Base-by-base conservation (phyloP, 1,140 invertebrate genomes). In the Drepana arcuata region DNA sequence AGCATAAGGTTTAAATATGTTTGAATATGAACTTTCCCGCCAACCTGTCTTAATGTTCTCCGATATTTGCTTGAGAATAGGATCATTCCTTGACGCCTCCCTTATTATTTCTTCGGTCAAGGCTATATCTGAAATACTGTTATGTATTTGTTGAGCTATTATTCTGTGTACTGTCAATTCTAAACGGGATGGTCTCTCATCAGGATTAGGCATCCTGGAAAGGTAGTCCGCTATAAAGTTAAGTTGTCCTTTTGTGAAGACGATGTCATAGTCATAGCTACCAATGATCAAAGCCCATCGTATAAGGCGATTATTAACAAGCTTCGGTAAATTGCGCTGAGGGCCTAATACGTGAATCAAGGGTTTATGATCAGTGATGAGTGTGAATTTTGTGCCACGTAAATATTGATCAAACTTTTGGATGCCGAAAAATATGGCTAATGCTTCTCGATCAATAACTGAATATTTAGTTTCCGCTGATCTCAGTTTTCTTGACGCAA, bases 401-500 rank as follows among this genome's bases (percentile, higher is more conserved):
- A 30, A 5, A 35, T 30, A 42, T n/a, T 37, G 29, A 14, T 44
- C 24, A 16, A 38, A 35, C 10, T 29, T 28, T 12, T 15, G 18
- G 1, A 34, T 10, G 3, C 37, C 33, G 14, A 13, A 36, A 2
- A 43, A 7, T 10, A 46, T 46, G 1, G 43, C 35, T 2, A 46
- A 16, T 21, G 54, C 34, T 21, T 63, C 51, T 13, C 50, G 51
- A 10, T 63, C 55, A 2, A 56, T 11, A 3, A 46, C 50, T 1
- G 51, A 52, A 37, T 59, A 56, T 24, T 59, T 56, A 25, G 24
- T 28, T 34, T 59, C 59, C 7, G 55, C 41, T 11, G 34, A 28
- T 15, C 44, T 49, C 6, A 63, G 41, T 2, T 55, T 63, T 27
- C 59, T 14, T 4, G 59, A 63, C 16, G 48, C 54, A 34, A 39